Conservation (phyloP, 2,888 invertebrate species). For the Eristalis pertinax region DNA sequence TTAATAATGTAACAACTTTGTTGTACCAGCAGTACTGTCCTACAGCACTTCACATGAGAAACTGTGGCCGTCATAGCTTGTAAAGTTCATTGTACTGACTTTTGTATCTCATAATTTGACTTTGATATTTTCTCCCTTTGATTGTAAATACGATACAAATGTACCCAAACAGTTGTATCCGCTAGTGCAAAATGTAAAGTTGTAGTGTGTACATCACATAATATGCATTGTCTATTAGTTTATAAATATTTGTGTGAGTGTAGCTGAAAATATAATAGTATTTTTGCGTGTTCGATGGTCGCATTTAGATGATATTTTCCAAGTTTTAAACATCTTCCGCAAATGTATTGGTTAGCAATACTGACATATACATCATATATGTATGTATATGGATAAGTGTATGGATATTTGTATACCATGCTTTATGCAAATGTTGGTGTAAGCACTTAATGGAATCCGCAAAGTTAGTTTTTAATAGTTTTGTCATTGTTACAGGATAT, state of each 20-base stretch:
- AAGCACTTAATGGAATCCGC: slow-evolving; percentile 26
- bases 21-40: neutral
- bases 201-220: slow-evolving; percentile 2
- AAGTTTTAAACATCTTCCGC: slow-evolving; percentile 20
- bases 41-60: slow-evolving; percentile 54
- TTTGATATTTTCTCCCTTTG: slow-evolving; percentile 66
- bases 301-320: slow-evolving; percentile 40
- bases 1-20: neutral
- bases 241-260: slow-evolving; percentile 9
- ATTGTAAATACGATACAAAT: neutral
- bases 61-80: slow-evolving; percentile 66
- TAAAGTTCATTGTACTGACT: slow-evolving; percentile 69
- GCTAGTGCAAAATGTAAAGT: slow-evolving; percentile 10
- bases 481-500: slow-evolving; percentile 18
- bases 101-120: slow-evolving; percentile 71
- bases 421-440: neutral
- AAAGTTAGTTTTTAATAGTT: slow-evolving; percentile 35
- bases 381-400: slow-evolving; percentile 38
- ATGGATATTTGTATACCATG: no score
- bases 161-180: slow-evolving; percentile 54
- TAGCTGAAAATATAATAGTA: slow-evolving; percentile 32
- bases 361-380: neutral
- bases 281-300: slow-evolving; percentile 28
- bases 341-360: slow-evolving; percentile 21
- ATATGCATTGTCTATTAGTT: neutral